Conservation (phyloP, 2,888 invertebrate genomes). For the Notodonta ziczac region DNA sequence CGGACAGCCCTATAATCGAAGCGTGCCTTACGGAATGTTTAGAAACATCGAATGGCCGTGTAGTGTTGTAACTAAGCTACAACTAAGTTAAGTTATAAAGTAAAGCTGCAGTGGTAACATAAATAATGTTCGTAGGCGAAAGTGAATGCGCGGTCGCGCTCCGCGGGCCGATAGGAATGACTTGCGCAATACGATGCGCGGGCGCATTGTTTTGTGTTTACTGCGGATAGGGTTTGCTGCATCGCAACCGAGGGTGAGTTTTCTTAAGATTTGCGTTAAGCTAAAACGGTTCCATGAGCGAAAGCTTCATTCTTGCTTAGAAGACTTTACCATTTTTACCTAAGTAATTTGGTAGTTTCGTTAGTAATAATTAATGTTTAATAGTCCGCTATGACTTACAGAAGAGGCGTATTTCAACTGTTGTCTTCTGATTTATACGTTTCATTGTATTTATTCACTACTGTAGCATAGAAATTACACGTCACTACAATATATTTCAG, state of each 20-base stretch:
- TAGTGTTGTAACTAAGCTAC: background rate
- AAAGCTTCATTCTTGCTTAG: too few species aligned
- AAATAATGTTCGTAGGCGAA: conserved; percentile 49
- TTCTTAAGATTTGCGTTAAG: too few species aligned
- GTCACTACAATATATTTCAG: too few species aligned
- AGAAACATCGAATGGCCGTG: conserved; percentile 4
- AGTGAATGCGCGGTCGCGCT: conserved; percentile 53
- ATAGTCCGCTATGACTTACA: too few species aligned
- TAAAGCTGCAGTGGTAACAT: conserved; percentile 31
- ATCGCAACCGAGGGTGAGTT: background rate
- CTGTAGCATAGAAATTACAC: too few species aligned
- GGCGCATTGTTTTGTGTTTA: conserved; percentile 46
- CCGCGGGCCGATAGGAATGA: conserved; percentile 51
- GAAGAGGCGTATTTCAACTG: too few species aligned
- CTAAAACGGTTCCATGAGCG: too few species aligned
- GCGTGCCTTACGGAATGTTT: conserved; percentile 1
- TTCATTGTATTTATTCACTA: too few species aligned
- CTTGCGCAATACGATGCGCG: conserved; percentile 59
- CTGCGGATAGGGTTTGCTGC: conserved; percentile 12
- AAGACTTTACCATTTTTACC: too few species aligned
- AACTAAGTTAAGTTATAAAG: conserved; percentile 18
- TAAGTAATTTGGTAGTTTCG: too few species aligned
- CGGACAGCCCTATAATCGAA: background rate
- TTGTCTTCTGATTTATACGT: too few species aligned
- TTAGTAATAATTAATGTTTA: too few species aligned